phyloP scores from a whole-genome alignment of 2,113 vertebrate genomes.

The Glareola pratincola region DNA sequence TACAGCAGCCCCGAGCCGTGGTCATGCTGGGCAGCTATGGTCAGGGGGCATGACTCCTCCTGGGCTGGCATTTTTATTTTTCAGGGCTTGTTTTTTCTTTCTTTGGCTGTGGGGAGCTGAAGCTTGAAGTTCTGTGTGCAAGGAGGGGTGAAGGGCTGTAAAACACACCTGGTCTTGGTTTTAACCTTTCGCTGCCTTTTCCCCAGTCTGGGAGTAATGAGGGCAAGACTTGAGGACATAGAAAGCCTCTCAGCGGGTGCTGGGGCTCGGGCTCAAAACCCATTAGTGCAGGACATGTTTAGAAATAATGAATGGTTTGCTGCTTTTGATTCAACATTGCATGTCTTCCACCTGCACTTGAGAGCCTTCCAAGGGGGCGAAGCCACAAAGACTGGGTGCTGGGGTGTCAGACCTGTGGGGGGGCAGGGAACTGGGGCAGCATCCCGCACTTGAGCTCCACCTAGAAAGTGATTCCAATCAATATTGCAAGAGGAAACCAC shows the following conservation, averaged over 20 bases:
- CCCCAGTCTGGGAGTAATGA: no score
- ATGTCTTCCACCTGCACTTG: not conserved
- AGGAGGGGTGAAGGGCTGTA: not conserved
- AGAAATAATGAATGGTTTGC: not conserved
- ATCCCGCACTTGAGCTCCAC: not conserved
- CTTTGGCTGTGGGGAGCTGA: not conserved
- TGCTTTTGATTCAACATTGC: not conserved
- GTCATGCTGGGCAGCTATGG: fast-evolving
- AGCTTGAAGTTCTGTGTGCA: not conserved
- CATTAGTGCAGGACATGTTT: not conserved
- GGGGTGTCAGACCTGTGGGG: fast-evolving
- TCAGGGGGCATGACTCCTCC: not conserved
- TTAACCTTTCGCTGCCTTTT: not conserved
- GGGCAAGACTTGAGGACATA: fast-evolving
- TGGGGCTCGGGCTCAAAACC: not conserved
- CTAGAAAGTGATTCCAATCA: not conserved
- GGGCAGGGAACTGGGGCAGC: not conserved
- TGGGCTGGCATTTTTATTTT: not conserved
- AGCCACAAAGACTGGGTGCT: not conserved
- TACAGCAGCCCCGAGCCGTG: not conserved
- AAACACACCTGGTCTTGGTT: not conserved
- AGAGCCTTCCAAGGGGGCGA: not conserved
- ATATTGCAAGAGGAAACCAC: not conserved
- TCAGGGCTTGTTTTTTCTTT: not conserved
- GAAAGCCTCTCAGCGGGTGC: not conserved